A percentile compares a stretch with the other conserved stretches of the same genome.
phyloP scores from a whole-genome alignment of 1,140 invertebrate species.

The Drosophila serrata region DNA sequence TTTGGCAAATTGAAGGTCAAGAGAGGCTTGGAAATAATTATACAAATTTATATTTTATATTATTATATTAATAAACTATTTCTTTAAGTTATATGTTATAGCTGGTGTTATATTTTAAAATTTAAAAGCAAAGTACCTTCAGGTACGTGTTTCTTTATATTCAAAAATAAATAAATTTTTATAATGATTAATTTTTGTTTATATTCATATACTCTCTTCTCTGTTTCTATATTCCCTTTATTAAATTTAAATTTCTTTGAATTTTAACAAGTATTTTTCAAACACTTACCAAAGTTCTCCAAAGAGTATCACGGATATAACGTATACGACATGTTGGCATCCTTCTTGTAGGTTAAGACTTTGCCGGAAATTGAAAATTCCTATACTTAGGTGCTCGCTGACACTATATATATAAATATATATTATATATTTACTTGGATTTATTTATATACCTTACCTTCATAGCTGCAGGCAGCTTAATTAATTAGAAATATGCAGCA shows the following conservation, averaged over 20 bases:
- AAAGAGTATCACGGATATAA: not conserved
- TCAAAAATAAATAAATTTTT: no score
- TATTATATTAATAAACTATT: no score
- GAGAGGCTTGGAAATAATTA: no score
- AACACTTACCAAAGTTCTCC: not conserved
- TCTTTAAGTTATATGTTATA: no score
- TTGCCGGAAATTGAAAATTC: constrained; percentile 25
- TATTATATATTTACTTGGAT: constrained; percentile 14
- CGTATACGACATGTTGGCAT: not conserved
- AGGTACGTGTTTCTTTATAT: no score
- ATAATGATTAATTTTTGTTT: no score
- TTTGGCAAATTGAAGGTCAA: not conserved
- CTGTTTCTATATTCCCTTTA: no score
- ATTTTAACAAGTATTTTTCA: not conserved
- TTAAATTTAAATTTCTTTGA: no score
- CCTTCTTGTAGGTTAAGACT: constrained; percentile 6
- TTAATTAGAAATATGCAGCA: constrained; percentile 76
- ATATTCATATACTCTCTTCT: no score
- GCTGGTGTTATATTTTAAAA: no score
- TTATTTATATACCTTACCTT: constrained; percentile 43
- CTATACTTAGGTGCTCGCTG: not conserved
- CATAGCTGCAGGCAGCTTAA: constrained; percentile 65
- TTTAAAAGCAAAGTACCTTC: no score
- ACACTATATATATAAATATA: not conserved
- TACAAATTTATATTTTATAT: no score